Base-by-base conservation (phyloP, 2,113 vertebrate genomes). In the Marmota monax region DNA sequence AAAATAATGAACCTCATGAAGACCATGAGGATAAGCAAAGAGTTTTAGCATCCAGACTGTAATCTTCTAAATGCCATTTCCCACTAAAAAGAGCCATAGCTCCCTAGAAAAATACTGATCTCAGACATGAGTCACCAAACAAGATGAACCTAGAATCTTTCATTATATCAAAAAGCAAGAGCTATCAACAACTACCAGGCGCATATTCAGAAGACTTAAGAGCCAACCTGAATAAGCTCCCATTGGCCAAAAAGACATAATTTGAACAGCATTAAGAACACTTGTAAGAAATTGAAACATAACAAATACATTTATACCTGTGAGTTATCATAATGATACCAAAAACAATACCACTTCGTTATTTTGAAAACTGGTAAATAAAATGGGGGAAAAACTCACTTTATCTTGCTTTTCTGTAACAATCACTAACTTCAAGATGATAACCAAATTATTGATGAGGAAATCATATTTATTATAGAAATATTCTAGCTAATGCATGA, bases 401-500 rank as follows among this genome's bases (percentile, higher is more conserved):
- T 39, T 83, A 70, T 32, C 13, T 78, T 78, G 51, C 25, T 14
- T 86, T 93, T 74, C 63, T 12, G 25, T 94, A 72, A 63, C 25
- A 92, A 92, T 25, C 13, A 34, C 76, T 92, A 95, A 90, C 34
- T 69, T 5, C 51, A 85, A 45, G 29, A 39, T n/a, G 96, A 39
- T n/a, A 97, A 83, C 25, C 25, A 92, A 94, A 84, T 74, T 90
- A 87, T 0, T 87, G 39, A 96, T 77, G 12, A 79, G 20, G 2
- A 1, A 12, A 79, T 61, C 14, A 11, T 22, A 22, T 63, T 27
- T 90, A 88, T 90, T 58, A 77, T 14, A 84, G 51, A 91, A 61
- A 25, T 69, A 95, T 13, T 96, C 34, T 73, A 88, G 53, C n/a
- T 78, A 90, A 51, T 76, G 78, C 72, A 58, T 83, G 42, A 93